Base-by-base conservation (phyloP, 2,888 invertebrate species). In the Pheosia tremula region DNA sequence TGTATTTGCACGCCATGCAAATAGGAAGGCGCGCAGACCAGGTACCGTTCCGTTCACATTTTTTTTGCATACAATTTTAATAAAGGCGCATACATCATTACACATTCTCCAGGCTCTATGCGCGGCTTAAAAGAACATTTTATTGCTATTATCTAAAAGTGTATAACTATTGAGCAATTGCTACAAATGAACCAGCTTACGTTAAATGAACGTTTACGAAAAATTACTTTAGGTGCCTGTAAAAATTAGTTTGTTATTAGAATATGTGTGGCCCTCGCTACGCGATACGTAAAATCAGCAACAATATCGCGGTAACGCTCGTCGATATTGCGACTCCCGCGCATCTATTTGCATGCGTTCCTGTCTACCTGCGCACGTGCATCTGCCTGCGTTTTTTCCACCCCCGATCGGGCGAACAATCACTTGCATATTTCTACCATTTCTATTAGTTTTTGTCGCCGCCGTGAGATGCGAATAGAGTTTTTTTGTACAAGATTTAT, bases 401-500 rank as follows among this genome's bases (percentile, higher is more conserved):
- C 66, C 72, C 70, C 67, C 72, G 72, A 67, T 70, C 69, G 71
- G 74, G 61, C 81, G 77, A 82, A 85, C 84, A 84, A 84, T 85
- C 83, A 77, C 75, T 74, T 75, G 85, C 85, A 85, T 83, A 83
- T 84, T 84, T 85, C 82, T 83, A 77, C 79, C 74, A 79, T 78
- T 80, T 79, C 84, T 71, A 86, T 82, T 80, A 83, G 80, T 74
- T 74, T 75, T 77, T 77, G 68, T 74, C 64, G 67, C 43, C 62
- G 58, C 66, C 67, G 72, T 67, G 68, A 70, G 75, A 77, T 75
- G 75, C 84, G 83, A 84, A 87, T 85, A 78, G 66, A 67, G 64
- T 69, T 79, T 84, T 83, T 85, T 84, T 85, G 62, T 47, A 58
- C 63, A 70, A 84, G 83, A 87, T 87, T 87, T 88, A 88, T 87